Conservation (phyloP, 2,113 vertebrate species). For the Saccopteryx bilineata region DNA sequence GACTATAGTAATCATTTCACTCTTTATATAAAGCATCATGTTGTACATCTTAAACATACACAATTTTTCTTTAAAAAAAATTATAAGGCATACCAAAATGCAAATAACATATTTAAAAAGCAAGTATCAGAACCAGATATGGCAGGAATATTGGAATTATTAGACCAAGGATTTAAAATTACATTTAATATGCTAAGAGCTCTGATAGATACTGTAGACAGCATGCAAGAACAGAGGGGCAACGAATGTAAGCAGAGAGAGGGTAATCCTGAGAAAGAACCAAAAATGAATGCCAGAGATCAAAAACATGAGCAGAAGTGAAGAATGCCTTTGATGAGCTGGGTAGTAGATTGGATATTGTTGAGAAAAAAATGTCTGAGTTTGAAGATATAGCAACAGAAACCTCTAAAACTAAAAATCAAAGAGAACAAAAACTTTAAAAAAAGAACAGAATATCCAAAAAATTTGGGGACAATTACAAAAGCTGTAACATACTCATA, state of each 20-base stretch:
- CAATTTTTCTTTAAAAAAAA: neutral
- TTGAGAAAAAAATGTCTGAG: neutral
- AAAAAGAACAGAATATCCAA: neutral
- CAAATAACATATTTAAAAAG: neutral
- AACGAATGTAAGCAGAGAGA: neutral
- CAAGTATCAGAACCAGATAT: neutral
- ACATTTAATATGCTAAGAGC: neutral
- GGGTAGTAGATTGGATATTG: neutral
- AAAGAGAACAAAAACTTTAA: neutral
- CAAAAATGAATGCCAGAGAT: neutral
- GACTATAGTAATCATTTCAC: neutral
- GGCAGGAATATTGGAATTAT: neutral
- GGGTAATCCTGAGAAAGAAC: neutral
- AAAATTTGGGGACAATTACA: neutral
- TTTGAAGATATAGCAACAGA: neutral
- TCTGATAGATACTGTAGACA: neutral
- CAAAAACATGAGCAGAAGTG: neutral
- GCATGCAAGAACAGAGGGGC: neutral
- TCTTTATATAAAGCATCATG: neutral
- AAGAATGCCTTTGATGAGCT: neutral
- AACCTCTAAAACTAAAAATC: constrained; percentile 10
- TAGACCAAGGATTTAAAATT: neutral
- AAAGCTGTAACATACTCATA: neutral
- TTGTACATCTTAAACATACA: neutral
- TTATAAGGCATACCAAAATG: neutral